phyloP scores from a whole-genome alignment of 2,888 invertebrate species.

The Apamea sordens region DNA sequence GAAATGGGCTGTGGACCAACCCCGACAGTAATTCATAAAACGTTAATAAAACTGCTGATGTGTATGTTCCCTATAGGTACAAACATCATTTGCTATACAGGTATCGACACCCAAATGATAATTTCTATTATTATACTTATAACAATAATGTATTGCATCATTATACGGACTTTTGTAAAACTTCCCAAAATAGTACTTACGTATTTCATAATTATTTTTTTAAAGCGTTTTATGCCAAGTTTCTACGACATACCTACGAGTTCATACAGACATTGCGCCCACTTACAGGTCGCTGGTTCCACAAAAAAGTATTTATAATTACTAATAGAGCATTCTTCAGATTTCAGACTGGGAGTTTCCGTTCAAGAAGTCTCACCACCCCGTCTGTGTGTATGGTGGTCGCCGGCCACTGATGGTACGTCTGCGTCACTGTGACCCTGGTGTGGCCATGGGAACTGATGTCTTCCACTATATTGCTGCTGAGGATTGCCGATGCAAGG shows the following conservation, averaged over 20 bases:
- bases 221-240: neutral
- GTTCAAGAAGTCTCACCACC: conserved; percentile 94
- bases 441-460: conserved; percentile 91
- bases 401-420: conserved; percentile 91
- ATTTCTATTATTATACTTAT: neutral
- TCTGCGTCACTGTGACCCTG: conserved; percentile 93
- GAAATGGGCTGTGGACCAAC: too few relatives aligned
- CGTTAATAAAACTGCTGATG: neutral
- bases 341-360: conserved; percentile 96
- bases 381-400: conserved; percentile 94
- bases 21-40: too few relatives aligned
- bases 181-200: neutral
- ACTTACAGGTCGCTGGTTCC: neutral
- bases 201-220: neutral
- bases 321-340: conserved; percentile 77
- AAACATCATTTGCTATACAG: neutral
- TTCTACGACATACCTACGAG: neutral
- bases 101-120: neutral
- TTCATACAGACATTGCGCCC: neutral
- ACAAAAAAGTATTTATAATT: neutral
- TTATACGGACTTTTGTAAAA: neutral
- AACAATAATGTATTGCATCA: neutral
- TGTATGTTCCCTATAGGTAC: neutral
- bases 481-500: conserved; percentile 92
- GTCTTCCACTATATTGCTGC: conserved; percentile 94